These are phyloP conservation scores for Phortica variegata DNA, from an alignment of 1,140 invertebrate genomes.

Conservation along the genomic window DNA sequence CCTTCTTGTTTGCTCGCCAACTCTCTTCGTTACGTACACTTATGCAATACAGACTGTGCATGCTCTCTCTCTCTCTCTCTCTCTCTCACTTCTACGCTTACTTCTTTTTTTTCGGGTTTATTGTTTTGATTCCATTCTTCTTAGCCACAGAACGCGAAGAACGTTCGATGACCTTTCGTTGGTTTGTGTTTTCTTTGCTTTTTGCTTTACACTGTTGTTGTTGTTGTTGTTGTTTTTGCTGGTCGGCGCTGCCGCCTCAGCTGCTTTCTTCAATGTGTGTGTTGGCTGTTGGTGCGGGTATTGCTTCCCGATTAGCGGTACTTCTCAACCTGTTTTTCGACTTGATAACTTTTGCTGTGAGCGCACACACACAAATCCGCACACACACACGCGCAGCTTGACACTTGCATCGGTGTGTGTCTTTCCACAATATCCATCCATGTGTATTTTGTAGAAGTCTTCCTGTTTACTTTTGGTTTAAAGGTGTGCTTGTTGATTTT, in stretches of 20 bases:
- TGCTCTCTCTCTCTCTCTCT: slow-evolving; percentile 6
- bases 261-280: slow-evolving; percentile 14
- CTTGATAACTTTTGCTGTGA: slow-evolving; percentile 27
- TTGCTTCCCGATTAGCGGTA: slow-evolving; percentile 49
- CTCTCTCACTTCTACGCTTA: slow-evolving; percentile 1
- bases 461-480: slow-evolving; percentile 51
- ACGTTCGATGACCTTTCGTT: slow-evolving; percentile 53
- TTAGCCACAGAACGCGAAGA: slow-evolving; percentile 41
- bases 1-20: slow-evolving; percentile 8
- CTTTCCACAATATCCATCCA: slow-evolving; percentile 2
- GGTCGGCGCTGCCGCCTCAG: slow-evolving; percentile 16
- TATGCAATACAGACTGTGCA: too few species aligned
- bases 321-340: slow-evolving; percentile 54
- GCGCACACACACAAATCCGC: slow-evolving; percentile 1
- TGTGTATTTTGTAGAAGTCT: slow-evolving; percentile 50
- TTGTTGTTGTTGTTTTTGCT: slow-evolving; percentile 28
- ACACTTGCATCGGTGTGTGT: neutral
- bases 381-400: neutral
- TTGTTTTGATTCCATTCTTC: slow-evolving; percentile 57
- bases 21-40: slow-evolving; percentile 8
- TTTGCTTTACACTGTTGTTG: slow-evolving; percentile 5
- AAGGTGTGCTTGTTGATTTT: slow-evolving; percentile 38
- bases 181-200: slow-evolving; percentile 21
- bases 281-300: slow-evolving; percentile 10
- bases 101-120: slow-evolving; percentile 44